Base-by-base conservation (phyloP, 1,140 invertebrate species). In the Cydia strobilella region DNA sequence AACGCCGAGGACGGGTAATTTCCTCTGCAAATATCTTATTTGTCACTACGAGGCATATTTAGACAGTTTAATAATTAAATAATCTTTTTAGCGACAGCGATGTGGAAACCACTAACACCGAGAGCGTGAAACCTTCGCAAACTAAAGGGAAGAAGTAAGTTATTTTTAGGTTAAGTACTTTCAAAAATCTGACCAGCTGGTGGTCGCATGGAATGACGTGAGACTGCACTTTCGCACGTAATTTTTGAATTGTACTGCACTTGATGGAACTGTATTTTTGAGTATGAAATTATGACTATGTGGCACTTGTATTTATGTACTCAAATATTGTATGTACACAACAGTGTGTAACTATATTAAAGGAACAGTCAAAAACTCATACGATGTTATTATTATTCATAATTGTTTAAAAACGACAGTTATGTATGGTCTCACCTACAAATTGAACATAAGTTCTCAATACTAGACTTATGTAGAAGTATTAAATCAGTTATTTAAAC, bases 1-100 rank as follows among this genome's bases (percentile, higher is more conserved):
- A 94, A 94, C 79, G 94, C 94, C 65, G 94, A 95, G 59, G 95
- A 96, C 78, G 93, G 94, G 95, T 95, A 92, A 94, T 93, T 87
- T 82, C 74, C 23, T 74, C 71, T 74, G 80, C 87, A 90, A 87
- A 88, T 85, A 87, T 89, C 90, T 85, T 82, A 75, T 6, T 76
- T 80, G 76, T 82, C 84, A 66, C 77, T 71, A 74, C 71, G 83
- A 85, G 75, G 84, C 54, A 39, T 42, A 39, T 59, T 59, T 12
- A n/a, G 39, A 23, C 10, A 69, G 72, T 63, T 20, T 76, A 76
- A 82, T 62, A 51, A 74, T 73, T 18, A 62, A 74, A 15, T 18
- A 54, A 72, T 73, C 72, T 27, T 90, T 94, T 85, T 81, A 95
- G 94, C 77, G 94, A 94, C 73, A 94, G 93, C 84, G 94, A 94